phyloP scores from a whole-genome alignment of 2,113 vertebrate genomes.

The Himantopus leucocephalus region DNA sequence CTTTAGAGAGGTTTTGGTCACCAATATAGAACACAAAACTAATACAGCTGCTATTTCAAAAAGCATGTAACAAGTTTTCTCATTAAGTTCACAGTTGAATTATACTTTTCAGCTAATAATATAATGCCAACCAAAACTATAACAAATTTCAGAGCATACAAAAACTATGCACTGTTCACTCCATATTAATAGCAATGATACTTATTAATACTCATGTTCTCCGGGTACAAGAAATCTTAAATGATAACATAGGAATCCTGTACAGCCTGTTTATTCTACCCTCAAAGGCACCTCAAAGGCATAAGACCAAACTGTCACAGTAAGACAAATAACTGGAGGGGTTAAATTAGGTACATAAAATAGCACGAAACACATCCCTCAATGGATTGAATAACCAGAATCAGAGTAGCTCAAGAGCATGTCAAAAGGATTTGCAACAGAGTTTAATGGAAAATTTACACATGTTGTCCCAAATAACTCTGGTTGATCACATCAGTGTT shows the following conservation, averaged over 20 bases:
- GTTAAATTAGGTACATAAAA: background rate
- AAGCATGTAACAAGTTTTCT: background rate
- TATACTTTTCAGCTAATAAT: background rate
- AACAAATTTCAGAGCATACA: background rate
- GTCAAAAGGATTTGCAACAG: background rate
- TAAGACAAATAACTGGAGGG: background rate
- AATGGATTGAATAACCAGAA: background rate
- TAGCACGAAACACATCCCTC: background rate
- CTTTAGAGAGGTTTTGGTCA: background rate
- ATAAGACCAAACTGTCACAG: background rate
- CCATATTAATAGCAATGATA: background rate
- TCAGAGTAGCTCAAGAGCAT: background rate
- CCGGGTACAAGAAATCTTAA: background rate
- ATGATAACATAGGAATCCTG: background rate
- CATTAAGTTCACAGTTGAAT: background rate
- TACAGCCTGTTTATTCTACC: background rate
- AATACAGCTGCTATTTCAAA: background rate
- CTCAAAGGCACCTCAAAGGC: background rate
- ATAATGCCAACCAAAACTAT: background rate
- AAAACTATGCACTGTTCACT: background rate
- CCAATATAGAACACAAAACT: background rate
- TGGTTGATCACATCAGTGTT: background rate
- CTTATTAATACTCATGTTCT: background rate
- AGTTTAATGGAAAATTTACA: background rate
- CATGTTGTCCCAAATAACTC: background rate